Evolutionary conservation across 2,888 invertebrate species (phyloP).

Genomic region (Pediacus dermestoides): DNA sequence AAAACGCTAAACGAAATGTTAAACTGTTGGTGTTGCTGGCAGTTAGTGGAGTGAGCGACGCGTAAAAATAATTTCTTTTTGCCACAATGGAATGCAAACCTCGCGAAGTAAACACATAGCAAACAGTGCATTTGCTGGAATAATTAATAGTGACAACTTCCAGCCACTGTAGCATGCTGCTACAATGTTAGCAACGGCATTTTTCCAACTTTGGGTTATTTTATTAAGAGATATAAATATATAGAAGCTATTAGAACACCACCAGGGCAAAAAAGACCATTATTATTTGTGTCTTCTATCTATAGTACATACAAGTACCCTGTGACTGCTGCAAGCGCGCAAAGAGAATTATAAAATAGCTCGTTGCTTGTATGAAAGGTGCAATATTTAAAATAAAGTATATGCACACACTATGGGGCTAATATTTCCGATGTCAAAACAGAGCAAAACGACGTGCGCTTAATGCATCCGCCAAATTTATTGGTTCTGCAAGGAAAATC

Average conservation of each 20-base stretch:
- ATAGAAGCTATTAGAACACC: conserved; percentile 22
- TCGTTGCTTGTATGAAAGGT: too few species aligned
- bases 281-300: too few species aligned
- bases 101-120: conserved; percentile 6
- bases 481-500: too few species aligned
- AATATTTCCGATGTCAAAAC: too few species aligned
- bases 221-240: conserved; percentile 28
- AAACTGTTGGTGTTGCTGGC: conserved; percentile 13
- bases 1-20: conserved; percentile 8
- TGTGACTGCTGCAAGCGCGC: too few species aligned
- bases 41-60: conserved; percentile 14
- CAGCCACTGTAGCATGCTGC: conserved; percentile 11
- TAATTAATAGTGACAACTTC: conserved; percentile 18
- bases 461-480: too few species aligned
- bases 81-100: conserved; percentile 15
- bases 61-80: conserved; percentile 15
- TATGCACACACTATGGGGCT: too few species aligned
- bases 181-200: neutral
- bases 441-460: too few species aligned
- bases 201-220: conserved; percentile 22
- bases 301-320: too few species aligned
- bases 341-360: too few species aligned
- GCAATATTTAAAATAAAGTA: too few species aligned
- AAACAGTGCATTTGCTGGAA: conserved; percentile 16
- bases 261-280: too few species aligned